Percentiles rank a stretch among this genome's conserved stretches.
Conservation (phyloP, 2,888 invertebrate genomes). For the Escarpia spicata region DNA sequence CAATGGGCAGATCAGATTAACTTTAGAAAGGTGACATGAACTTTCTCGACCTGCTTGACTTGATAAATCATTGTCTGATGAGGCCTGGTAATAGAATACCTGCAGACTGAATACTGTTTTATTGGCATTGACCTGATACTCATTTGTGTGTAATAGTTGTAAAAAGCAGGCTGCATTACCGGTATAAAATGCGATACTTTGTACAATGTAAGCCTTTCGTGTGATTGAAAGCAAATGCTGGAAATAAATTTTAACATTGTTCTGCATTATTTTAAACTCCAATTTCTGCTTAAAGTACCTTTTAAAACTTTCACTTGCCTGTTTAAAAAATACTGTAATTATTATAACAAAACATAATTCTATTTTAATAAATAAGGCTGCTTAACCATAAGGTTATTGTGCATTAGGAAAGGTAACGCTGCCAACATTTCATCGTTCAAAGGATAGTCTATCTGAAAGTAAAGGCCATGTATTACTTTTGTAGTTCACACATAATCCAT, state of each 20-base stretch:
- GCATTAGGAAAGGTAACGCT: background rate
- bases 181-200: background rate
- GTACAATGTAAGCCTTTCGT: background rate
- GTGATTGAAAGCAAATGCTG: background rate
- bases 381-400: background rate
- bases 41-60: background rate
- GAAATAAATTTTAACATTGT: background rate
- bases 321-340: background rate
- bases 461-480: background rate
- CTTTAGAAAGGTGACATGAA: background rate
- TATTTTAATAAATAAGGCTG: background rate
- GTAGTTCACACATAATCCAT: background rate
- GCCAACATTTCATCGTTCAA: background rate
- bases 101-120: background rate
- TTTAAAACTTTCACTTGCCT: background rate
- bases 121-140: background rate
- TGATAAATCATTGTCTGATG: background rate
- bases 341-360: background rate
- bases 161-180: background rate
- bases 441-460: background rate
- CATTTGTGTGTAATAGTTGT: background rate
- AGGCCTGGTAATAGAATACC: background rate
- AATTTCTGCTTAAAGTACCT: background rate
- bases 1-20: conserved; percentile 4
- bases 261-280: background rate